phyloP scores from a whole-genome alignment of 2,113 vertebrate genomes.

The Phocoena sinus region DNA sequence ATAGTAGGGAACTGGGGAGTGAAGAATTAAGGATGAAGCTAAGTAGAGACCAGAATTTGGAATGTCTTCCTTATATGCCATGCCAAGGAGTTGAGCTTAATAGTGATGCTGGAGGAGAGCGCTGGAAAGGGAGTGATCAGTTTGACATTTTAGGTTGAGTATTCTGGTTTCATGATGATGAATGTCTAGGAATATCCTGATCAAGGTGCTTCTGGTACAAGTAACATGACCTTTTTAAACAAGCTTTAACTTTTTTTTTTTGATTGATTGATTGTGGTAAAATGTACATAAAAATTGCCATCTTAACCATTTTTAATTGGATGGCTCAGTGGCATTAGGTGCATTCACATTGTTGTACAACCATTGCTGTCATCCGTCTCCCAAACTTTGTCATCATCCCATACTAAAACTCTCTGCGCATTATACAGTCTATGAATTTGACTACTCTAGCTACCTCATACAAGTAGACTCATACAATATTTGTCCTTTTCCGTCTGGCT shows the following conservation, averaged over 20 bases:
- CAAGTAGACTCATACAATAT: neutral
- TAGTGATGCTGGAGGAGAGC: neutral
- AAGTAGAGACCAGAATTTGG: neutral
- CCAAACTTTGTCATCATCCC: neutral
- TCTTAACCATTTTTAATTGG: neutral
- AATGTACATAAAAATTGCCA: neutral
- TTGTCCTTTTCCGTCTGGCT: neutral
- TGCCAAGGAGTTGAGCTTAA: neutral
- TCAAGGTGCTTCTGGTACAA: neutral
- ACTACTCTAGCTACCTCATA: neutral
- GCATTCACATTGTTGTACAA: neutral
- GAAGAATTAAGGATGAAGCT: neutral
- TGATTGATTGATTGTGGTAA: neutral
- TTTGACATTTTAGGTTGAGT: neutral
- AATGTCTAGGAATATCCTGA: neutral
- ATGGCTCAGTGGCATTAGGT: neutral
- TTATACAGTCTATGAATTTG: neutral
- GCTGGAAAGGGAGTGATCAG: neutral
- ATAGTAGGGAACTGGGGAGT: neutral
- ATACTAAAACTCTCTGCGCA: neutral
- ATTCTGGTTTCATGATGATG: neutral
- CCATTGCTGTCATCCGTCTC: neutral
- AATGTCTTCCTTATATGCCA: neutral
- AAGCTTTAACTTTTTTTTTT: neutral
- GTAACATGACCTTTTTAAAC: neutral